Percentiles rank a stretch among this genome's conserved stretches.
These are phyloP conservation scores for Gerris buenoi DNA, from an alignment of 1,140 invertebrate species.

Conservation along the genomic window DNA sequence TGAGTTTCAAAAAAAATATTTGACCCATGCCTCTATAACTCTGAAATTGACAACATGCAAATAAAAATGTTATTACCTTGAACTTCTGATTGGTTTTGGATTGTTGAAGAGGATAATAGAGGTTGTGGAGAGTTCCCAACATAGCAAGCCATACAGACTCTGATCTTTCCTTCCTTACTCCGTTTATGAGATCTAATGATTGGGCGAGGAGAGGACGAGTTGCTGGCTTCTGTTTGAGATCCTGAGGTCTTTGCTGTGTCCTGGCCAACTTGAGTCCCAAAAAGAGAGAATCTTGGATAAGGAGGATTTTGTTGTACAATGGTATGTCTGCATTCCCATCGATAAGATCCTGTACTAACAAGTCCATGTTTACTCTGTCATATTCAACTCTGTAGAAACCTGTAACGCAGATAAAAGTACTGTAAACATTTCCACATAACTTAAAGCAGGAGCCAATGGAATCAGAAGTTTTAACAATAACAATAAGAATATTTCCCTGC, in stretches of 20 bases:
- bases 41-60: too few relatives aligned
- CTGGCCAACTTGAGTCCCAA: background rate
- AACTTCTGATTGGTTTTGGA: background rate
- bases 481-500: too few relatives aligned
- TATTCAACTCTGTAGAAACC: conserved; percentile 2
- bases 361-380: background rate
- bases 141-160: background rate
- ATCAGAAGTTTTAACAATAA: too few relatives aligned
- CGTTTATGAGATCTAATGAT: background rate
- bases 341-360: background rate
- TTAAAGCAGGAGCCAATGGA: too few relatives aligned
- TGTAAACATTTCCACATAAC: too few relatives aligned
- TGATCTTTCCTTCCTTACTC: background rate
- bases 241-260: background rate
- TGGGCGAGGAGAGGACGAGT: background rate
- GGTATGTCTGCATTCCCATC: background rate
- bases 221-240: background rate
- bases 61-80: conserved; percentile 1
- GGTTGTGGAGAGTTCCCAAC: background rate
- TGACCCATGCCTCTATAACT: too few relatives aligned
- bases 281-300: background rate
- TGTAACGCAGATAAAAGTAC: background rate
- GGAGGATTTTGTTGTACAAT: background rate
- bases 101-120: background rate
- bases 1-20: too few relatives aligned